A percentile compares a stretch with the other conserved stretches of the same genome.
These are phyloP conservation scores for Germaria angustata DNA, from an alignment of 2,888 invertebrate species.

Conservation along the genomic window DNA sequence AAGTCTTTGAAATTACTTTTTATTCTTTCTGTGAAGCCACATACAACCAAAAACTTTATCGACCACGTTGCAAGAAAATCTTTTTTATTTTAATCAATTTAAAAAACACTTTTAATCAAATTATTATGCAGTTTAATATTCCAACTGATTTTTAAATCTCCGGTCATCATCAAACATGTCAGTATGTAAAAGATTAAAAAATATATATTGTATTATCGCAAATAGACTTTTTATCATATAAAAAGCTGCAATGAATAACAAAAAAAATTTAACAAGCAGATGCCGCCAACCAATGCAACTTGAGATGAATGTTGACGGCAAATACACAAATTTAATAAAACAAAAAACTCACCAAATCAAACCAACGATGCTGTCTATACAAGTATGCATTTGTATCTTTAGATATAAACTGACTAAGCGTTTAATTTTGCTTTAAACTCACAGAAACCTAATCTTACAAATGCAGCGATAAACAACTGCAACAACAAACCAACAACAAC, in stretches of 20 bases:
- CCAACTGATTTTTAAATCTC: neutral
- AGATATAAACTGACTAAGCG: slow-evolving; percentile 65
- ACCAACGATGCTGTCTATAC: slow-evolving; percentile 48
- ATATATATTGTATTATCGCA: slow-evolving; percentile 51
- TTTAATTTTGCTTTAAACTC: slow-evolving; percentile 62
- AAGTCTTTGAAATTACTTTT: neutral
- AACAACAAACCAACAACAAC: slow-evolving; percentile 26
- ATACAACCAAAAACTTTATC: neutral
- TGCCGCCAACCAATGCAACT: slow-evolving; percentile 61
- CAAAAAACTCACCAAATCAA: slow-evolving; percentile 24
- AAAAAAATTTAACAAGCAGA: slow-evolving; percentile 38
- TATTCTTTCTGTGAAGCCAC: too few relatives aligned
- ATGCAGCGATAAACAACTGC: slow-evolving; percentile 57
- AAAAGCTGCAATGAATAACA: slow-evolving; percentile 41
- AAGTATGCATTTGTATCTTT: slow-evolving; percentile 41
- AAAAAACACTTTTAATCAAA: slow-evolving; percentile 31
- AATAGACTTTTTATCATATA: slow-evolving; percentile 59
- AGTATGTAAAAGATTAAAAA: slow-evolving; percentile 3
- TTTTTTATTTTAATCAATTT: slow-evolving; percentile 16
- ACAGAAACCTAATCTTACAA: slow-evolving; percentile 64
- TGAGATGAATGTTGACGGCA: slow-evolving; percentile 61
- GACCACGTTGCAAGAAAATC: slow-evolving; percentile 19
- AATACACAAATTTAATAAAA: slow-evolving; percentile 19
- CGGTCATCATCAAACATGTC: neutral
- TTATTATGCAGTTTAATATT: slow-evolving; percentile 25